These are phyloP conservation scores for Macrochelys suwanniensis DNA, from an alignment of 2,797 vertebrate genomes.

Conservation along the genomic window DNA sequence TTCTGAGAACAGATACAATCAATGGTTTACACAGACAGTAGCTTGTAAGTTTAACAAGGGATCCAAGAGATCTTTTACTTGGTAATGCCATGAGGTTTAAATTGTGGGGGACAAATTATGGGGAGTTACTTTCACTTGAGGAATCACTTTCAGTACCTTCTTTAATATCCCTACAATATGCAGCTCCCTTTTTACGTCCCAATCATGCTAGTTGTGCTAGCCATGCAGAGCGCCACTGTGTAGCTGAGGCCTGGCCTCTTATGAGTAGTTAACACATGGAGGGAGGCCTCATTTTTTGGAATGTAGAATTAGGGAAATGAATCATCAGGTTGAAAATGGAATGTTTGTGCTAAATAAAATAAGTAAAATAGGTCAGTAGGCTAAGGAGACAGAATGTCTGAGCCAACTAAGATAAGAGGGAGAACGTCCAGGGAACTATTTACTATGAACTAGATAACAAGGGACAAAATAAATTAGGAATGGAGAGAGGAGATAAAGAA, in stretches of 20 bases:
- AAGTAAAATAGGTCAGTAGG: neutral
- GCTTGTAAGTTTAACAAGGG: too few relatives aligned
- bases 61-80: too few relatives aligned
- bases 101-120: too few relatives aligned
- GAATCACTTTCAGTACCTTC: too few relatives aligned
- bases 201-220: neutral
- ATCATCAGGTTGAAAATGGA: neutral
- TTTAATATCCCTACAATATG: neutral
- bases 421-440: neutral
- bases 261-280: neutral
- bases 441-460: neutral
- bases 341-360: neutral
- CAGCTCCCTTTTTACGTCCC: rapidly evolving
- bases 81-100: too few relatives aligned
- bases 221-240: neutral
- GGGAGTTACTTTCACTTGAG: too few relatives aligned
- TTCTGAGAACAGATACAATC: too few relatives aligned
- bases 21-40: too few relatives aligned
- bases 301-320: neutral
- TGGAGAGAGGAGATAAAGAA: neutral
- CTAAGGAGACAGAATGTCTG: neutral
- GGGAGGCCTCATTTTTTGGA: neutral
- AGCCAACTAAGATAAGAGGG: neutral
- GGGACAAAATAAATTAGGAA: neutral
- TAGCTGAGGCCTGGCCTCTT: neutral